Evolutionary conservation across 1,140 invertebrate genomes (phyloP), one percentile per base, ranked within the genome.

Genomic region (Oryctes rhinoceros): DNA sequence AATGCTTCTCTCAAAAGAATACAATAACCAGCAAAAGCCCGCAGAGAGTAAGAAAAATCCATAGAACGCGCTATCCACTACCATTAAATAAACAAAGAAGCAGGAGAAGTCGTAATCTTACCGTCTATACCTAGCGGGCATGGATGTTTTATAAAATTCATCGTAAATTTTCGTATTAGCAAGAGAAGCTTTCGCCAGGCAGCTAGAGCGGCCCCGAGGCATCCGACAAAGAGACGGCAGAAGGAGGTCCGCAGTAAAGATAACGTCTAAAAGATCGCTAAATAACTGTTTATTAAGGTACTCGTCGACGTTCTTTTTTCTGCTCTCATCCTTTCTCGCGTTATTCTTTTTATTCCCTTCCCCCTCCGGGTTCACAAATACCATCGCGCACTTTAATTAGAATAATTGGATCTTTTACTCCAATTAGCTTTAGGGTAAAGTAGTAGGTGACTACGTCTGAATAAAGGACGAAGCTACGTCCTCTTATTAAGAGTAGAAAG

Each of bases 221-320:
- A 18, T 59, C 18, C 53, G 18, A 59, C 53, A 59, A 59, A 59
- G 53, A 59, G 53, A n/a, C 13, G 18, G 53, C 15, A 59, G n/a
- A 18, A 10, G 5, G 15, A 13, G 18, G 53, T 59, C 53, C n/a
- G 53, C 39, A 44, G 53, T 59, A 59, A 59, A 59, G 53, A 59
- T 59, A 59, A 59, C 53, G 53, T 59, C 53, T 59, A 18, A 18
- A 18, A 59, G 53, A 59, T 59, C 53, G 53, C 53, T 59, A 59
- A 59, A 59, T 59, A 59, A 59, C 53, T 59, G 53, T 59, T 59
- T 59, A 59, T 59, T 59, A 59, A 59, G 53, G 53, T 59, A 59
- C 53, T 59, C 53, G 18, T 59, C 53, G 53, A 18, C 53, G 15
- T 59, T 59, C 53, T 18, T 59, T 59, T 59, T 18, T 59, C n/a